These are phyloP conservation scores for Pogonus chalceus DNA, from an alignment of 1,140 invertebrate genomes.

Conservation along the genomic window DNA sequence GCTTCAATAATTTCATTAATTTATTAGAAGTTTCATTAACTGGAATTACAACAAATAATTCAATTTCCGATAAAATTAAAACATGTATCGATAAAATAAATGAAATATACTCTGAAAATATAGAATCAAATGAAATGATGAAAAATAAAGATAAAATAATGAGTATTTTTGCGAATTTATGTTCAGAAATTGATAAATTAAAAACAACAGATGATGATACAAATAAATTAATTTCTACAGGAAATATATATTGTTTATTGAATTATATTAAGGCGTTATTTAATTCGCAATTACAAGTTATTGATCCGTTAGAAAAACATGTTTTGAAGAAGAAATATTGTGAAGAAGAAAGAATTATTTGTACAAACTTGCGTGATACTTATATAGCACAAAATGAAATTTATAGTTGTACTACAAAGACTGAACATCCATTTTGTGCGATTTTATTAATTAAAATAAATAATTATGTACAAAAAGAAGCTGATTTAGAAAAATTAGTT, in stretches of 20 bases:
- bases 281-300: constrained; percentile 37
- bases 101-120: not conserved
- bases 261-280: constrained; percentile 26
- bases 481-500: constrained; percentile 34
- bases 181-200: not conserved
- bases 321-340: constrained; percentile 54
- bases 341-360: constrained; percentile 42
- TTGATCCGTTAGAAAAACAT: constrained; percentile 68
- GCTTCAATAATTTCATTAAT: not conserved
- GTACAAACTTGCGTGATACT: constrained; percentile 22
- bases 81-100: not conserved
- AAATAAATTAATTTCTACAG: not conserved
- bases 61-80: not conserved
- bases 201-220: not conserved
- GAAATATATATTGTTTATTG: constrained; percentile 11
- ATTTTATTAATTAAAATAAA: constrained; percentile 30
- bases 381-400: constrained; percentile 24
- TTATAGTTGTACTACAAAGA: constrained; percentile 21
- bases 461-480: constrained; percentile 28
- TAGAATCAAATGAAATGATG: not conserved
- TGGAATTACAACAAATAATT: not conserved
- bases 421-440: constrained; percentile 29
- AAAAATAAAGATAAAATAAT: not conserved
- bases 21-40: not conserved
- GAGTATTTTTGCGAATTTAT: not conserved